phyloP scores from a whole-genome alignment of 2,113 vertebrate species.

The cat (Felis catus) region DNA sequence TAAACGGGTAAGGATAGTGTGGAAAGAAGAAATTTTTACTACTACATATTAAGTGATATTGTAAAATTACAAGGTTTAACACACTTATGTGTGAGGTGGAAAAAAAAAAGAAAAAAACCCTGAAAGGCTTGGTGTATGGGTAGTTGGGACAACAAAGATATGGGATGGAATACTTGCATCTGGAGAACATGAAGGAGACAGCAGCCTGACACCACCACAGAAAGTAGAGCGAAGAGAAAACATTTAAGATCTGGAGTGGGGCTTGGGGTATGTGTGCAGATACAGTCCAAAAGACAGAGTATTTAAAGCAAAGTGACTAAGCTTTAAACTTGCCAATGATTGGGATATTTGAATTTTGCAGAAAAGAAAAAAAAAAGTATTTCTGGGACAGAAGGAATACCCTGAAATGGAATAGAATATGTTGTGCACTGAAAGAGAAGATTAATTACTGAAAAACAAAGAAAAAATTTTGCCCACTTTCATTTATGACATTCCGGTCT shows the following conservation, averaged over 20 bases:
- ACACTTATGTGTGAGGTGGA: neutral
- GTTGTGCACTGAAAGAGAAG: neutral
- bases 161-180: neutral
- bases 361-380: neutral
- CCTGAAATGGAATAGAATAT: neutral
- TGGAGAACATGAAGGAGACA: neutral
- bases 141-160: neutral
- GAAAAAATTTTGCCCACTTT: neutral
- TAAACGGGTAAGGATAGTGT: neutral
- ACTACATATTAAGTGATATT: neutral
- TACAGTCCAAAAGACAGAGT: neutral
- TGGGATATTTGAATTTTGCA: neutral
- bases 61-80: neutral
- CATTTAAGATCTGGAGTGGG: neutral
- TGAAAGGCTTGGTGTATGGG: neutral
- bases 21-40: neutral
- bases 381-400: neutral
- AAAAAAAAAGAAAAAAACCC: neutral
- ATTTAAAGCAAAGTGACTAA: constrained; percentile 1
- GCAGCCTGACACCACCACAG: neutral
- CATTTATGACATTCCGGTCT: neutral
- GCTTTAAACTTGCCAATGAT: neutral
- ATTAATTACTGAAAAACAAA: neutral
- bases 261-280: neutral
- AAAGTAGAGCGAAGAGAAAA: neutral